A percentile compares a stretch with the other conserved stretches of the same genome.
Evolutionary conservation across 2,113 vertebrate genomes (phyloP).

Genomic region (Barnardius zonarius): DNA sequence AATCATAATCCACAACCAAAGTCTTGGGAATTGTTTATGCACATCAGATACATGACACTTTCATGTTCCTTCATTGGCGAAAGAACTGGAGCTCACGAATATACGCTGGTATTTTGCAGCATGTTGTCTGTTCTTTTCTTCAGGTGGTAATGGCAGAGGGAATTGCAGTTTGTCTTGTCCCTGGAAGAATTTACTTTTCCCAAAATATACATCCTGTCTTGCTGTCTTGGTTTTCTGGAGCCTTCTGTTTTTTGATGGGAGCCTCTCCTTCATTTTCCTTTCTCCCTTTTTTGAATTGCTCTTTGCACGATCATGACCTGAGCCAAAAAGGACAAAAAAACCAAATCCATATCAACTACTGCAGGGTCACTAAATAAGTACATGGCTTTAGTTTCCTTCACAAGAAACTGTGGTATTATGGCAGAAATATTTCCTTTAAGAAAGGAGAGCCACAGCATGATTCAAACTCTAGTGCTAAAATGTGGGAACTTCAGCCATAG

Average conservation of each 20-base stretch:
- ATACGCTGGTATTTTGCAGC: not conserved
- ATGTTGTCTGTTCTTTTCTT: not conserved
- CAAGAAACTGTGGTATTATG: not conserved
- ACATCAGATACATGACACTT: not conserved
- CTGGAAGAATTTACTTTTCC: slow-evolving; percentile 6
- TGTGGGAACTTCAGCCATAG: not conserved
- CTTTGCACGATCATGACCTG: slow-evolving; percentile 28
- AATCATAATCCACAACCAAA: not conserved
- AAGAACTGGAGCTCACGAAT: not conserved
- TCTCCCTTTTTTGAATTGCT: not conserved
- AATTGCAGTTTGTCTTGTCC: slow-evolving; percentile 20
- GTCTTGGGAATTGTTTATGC: not conserved
- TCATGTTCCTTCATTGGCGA: not conserved
- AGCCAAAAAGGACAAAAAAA: slow-evolving; percentile 19
- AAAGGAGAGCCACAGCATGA: not conserved
- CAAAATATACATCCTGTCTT: slow-evolving; percentile 34
- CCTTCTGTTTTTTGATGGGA: slow-evolving; percentile 11
- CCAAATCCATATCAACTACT: not conserved
- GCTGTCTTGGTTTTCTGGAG: slow-evolving; percentile 31
- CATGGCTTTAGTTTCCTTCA: not conserved
- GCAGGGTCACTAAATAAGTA: not conserved
- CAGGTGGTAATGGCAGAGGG: slow-evolving; percentile 24
- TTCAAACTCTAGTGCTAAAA: not conserved
- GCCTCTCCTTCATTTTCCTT: not conserved
- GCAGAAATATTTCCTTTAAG: not conserved